Base-by-base conservation (phyloP, 2,113 vertebrate genomes). In the Budorcas taxicolor region DNA sequence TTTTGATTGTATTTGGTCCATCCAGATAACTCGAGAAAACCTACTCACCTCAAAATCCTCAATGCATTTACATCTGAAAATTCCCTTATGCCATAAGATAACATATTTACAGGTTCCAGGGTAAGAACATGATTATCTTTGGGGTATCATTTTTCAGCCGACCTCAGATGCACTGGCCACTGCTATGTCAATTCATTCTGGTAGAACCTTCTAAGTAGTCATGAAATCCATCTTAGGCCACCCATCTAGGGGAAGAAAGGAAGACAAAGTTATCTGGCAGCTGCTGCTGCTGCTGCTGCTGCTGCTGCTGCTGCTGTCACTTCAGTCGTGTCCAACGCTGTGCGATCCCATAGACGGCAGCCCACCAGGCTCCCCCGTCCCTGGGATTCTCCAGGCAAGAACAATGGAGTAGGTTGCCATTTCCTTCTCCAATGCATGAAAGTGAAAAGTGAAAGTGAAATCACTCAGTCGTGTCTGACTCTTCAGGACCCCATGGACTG, bases 41-140 rank as follows among this genome's bases (percentile, higher is more conserved):
- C 40, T 78, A 50, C 6, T 13, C 25, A 84, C 78, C 57, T 84
- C 87, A 92, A 92, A 87, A 92, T 64, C 50, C 45, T 84, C 62
- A 87, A 40, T 21, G 78, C n/a, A 55, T 55, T 90, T 27, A 85
- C 19, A 50, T 14, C 58, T 87, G 31, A 71, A 87, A 83, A 78
- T 25, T 84, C 15, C 36, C 43, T 78, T 90, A 84, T 13, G 10
- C 21, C 55, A 52, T 62, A 1, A 45, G 3, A 52, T 64, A 91
- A 45, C 14, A 29, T 47, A 81, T 8, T 16, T 57, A 57, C 13
- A 87, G 45, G 87, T 84, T 64, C 2, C 33, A 71, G 50, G 7
- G 57, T 29, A 67, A 60, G 21, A 57, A 57, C 0, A 19, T 67
- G n/a, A 4, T 12, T 53, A 82, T 25, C 8, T 16, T 36, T 67